Evolutionary conservation across 2,888 invertebrate genomes (phyloP), one percentile per base, ranked within the genome.

Genomic region (Penaeus monodon): DNA sequence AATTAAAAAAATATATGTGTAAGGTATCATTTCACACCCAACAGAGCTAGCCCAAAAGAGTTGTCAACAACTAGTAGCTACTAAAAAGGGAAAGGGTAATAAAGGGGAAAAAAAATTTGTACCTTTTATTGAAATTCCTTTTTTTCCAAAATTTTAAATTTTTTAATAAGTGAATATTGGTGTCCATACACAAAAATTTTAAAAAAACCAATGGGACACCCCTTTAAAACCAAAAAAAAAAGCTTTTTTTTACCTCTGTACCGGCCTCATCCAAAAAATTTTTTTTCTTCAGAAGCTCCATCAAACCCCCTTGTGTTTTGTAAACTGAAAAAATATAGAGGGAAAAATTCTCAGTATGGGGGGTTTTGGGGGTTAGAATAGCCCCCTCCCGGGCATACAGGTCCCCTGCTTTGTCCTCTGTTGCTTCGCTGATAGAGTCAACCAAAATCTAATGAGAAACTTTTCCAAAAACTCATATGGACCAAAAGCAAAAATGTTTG

Each of bases 361-460:
- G 96, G 92, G n/a, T n/a, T n/a, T 99, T 98, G 0, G 98, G 97
- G 91, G 98, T 98, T 12, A 96, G 93, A 64, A 99, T 92, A 0
- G 99, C 99, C 91, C 99, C 94, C 93, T 99, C 99, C 84, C 99
- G 93, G 0, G 99, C 99, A 93, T 99, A 99, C 90, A 99, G 93
- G 93, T 99, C 99, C 0, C 99, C 99, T 0, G 97, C 99, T 93
- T 98, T 98, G 91, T 99, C 98, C 93, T 99, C 99, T 0, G 95
- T 93, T 81, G 95, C 95, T 33, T 91, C 91, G 90, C 96, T 96
- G 73, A 95, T 94, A 91, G 95, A 95, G 70, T 96, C 81, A 99
- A 93, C 1, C 99, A 99, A 94, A 99, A 99, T 93, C 99, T 99
- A 91, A 99, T 98, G 90, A 99, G 93, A 12, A 96, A 94, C 14